Evolutionary conservation across 2,888 invertebrate species (phyloP), one percentile per base, ranked within the genome.

Genomic region (Apocheima hispidaria): DNA sequence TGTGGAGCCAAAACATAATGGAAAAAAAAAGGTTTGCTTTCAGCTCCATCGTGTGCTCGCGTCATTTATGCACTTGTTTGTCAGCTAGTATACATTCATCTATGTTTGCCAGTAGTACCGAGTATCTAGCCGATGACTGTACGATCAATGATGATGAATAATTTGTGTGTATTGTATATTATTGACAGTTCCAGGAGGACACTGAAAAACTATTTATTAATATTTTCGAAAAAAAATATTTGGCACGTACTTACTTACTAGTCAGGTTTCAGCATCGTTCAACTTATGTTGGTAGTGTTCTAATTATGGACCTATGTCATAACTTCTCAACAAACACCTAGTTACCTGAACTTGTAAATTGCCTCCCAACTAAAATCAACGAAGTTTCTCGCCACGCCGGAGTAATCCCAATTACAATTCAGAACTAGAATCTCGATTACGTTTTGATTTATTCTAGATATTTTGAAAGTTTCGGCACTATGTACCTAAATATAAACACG

Each of bases 291-390:
- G 5, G 18, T 38, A 38, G 5, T 4, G 20, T 28, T 51, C 6
- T 28, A 18, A 18, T n/a, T 7, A 14, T 14, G 21, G 35, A 10
- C 21, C 21, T 26, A 18, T 12, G 20, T 10, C 30, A 40, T 18
- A 26, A 1, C 41, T 12, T 50, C 35, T 40, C 36, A 10, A 30
- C 54, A 60, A 40, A 40, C 48, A 38, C 30, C 48, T 36, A 38
- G 10, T 5, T 14, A 50, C 38, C 28, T 28, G 18, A 60, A 55
- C 50, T 55, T 51, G 55, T 60, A 51, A 51, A 60, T 46, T 50
- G 55, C 36, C 14, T 38, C 30, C 44, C 44, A 55, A 60, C 60
- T 60, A 46, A 55, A 60, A 55, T 55, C 55, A 60, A 30, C 38
- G 0, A 60, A 60, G 60, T 60, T 60, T 41, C 38, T 18, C n/a